These are phyloP conservation scores for Petrophora chlorosata DNA, from an alignment of 2,888 invertebrate genomes.

Conservation along the genomic window DNA sequence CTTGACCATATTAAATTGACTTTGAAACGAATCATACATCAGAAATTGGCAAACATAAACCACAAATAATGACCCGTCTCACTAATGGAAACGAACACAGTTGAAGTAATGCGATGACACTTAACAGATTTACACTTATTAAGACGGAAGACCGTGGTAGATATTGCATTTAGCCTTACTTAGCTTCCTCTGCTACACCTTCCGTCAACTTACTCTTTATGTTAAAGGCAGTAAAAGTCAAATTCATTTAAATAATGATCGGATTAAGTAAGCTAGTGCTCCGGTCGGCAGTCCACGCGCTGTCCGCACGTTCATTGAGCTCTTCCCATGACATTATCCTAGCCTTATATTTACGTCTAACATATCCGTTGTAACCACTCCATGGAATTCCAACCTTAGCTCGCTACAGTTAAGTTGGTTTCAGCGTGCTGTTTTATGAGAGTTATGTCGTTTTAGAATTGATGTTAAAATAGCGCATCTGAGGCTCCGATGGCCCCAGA, in stretches of 20 bases:
- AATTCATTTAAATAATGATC: slow-evolving; percentile 49
- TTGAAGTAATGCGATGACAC: slow-evolving; percentile 52
- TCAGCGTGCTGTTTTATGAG: slow-evolving; percentile 4
- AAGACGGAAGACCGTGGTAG: slow-evolving; percentile 53
- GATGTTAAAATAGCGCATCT: slow-evolving; percentile 73
- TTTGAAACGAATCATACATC: slow-evolving; percentile 34
- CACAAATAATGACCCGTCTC: slow-evolving; percentile 38
- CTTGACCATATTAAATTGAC: slow-evolving; percentile 21
- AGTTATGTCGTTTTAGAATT: slow-evolving; percentile 45
- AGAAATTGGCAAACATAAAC: slow-evolving; percentile 36
- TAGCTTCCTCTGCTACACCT: slow-evolving; percentile 36
- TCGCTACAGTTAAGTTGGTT: background rate
- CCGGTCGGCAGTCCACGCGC: slow-evolving; percentile 78
- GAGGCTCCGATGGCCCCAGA: slow-evolving; percentile 80
- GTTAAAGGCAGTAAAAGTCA: slow-evolving; percentile 41
- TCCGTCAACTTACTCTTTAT: slow-evolving; percentile 45
- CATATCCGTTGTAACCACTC: slow-evolving; percentile 38
- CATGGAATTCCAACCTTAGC: slow-evolving; percentile 28
- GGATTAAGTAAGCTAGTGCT: slow-evolving; percentile 60
- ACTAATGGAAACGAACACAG: slow-evolving; percentile 47
- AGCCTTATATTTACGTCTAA: slow-evolving; percentile 43
- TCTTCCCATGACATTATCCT: slow-evolving; percentile 83
- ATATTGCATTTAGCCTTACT: slow-evolving; percentile 45
- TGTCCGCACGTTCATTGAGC: slow-evolving; percentile 82
- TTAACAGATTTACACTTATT: slow-evolving; percentile 66